Evolutionary conservation across 1,140 invertebrate genomes (phyloP).

Genomic region (Saccostrea glomerata): DNA sequence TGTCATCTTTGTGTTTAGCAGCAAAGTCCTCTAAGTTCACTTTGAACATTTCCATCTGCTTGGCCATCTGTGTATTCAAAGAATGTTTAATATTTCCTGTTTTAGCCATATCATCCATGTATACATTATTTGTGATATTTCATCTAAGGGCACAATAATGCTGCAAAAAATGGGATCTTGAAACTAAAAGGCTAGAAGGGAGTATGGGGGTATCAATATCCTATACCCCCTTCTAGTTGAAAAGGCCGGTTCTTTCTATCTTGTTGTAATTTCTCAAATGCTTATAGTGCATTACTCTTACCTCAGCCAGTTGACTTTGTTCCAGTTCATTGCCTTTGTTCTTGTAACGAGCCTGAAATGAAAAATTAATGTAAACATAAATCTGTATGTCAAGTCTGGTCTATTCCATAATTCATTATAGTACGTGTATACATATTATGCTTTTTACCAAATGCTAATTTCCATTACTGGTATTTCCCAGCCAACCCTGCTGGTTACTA

Average conservation of each 20-base stretch:
- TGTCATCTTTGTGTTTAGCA: constrained; percentile 92
- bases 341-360: constrained; percentile 32
- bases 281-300: neutral
- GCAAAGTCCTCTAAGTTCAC: constrained; percentile 98
- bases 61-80: constrained; percentile 86
- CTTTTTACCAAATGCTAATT: too few species aligned
- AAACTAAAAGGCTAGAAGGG: neutral
- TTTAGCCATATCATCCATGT: neutral
- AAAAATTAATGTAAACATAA: neutral
- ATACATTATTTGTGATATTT: neutral
- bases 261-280: too few species aligned
- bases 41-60: constrained; percentile 95
- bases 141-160: neutral
- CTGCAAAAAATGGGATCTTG: too few species aligned
- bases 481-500: too few species aligned
- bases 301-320: constrained; percentile 16
- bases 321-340: constrained; percentile 19
- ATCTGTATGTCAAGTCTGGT: neutral
- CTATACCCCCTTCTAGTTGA: too few species aligned
- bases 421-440: too few species aligned
- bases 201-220: too few species aligned
- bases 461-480: too few species aligned
- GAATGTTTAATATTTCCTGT: neutral
- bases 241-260: too few species aligned
- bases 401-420: neutral